A percentile compares a stretch with the other conserved stretches of the same genome.
These are phyloP conservation scores for Acrossocheilus fasciatus DNA, from an alignment of 2,797 vertebrate species.

Conservation along the genomic window DNA sequence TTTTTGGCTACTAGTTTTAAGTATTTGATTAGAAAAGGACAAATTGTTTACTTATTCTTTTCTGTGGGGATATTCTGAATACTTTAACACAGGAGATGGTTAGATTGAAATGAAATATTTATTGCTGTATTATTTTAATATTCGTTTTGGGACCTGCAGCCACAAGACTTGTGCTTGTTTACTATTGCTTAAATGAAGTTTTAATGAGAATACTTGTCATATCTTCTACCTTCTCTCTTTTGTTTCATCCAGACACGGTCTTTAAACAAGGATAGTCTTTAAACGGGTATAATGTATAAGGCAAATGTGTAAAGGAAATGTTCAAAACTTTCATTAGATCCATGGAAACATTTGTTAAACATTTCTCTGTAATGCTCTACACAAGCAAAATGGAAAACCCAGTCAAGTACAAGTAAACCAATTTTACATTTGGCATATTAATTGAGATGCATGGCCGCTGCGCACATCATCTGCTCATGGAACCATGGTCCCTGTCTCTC, in stretches of 20 bases:
- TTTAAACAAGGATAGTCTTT: background rate
- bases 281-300: background rate
- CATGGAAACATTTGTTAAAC: slow-evolving; percentile 24
- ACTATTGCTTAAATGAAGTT: background rate
- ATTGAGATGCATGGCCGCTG: slow-evolving; percentile 9
- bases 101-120: slow-evolving; percentile 6
- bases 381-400: slow-evolving; percentile 40
- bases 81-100: background rate
- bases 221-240: background rate
- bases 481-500: slow-evolving; percentile 3
- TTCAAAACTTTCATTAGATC: slow-evolving; percentile 5
- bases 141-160: background rate
- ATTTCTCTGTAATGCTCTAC: background rate
- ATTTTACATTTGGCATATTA: slow-evolving; percentile 28
- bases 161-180: background rate
- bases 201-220: background rate
- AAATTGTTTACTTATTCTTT: slow-evolving; percentile 21
- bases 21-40: slow-evolving; percentile 12
- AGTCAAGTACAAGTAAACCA: slow-evolving; percentile 33
- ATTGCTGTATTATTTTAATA: slow-evolving; percentile 10
- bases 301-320: slow-evolving; percentile 1
- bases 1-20: background rate
- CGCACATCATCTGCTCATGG: slow-evolving; percentile 42
- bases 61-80: background rate
- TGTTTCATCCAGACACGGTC: background rate